Conservation (phyloP, 2,113 vertebrate species). For the Eidolon helvum region DNA sequence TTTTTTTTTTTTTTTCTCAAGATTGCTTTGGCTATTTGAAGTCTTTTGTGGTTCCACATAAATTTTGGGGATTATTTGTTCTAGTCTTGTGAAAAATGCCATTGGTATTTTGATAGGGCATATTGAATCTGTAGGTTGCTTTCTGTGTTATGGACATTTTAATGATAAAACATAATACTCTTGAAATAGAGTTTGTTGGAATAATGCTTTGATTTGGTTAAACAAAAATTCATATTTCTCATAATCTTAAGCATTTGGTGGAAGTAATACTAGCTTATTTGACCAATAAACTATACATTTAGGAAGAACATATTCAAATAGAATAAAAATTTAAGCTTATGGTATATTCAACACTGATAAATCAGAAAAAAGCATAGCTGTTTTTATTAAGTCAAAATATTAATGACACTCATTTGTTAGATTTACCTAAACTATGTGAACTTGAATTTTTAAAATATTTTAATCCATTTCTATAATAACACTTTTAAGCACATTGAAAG, state of each 20-base stretch:
- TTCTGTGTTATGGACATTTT: background rate
- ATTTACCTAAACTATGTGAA: constrained; percentile 10
- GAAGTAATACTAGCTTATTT: constrained; percentile 1
- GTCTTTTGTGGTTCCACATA: too few relatives aligned
- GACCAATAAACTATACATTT: background rate
- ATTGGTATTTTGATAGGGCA: background rate
- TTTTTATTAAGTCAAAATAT: constrained; percentile 35
- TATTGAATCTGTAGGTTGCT: background rate
- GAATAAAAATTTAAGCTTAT: background rate
- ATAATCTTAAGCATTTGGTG: background rate
- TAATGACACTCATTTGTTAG: background rate
- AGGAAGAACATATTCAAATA: background rate
- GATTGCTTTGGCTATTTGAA: too few relatives aligned
- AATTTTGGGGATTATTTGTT: background rate
- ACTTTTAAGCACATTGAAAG: background rate
- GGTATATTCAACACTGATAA: constrained; percentile 7
- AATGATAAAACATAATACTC: background rate
- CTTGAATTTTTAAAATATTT: background rate
- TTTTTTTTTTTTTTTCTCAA: background rate
- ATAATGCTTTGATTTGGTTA: background rate
- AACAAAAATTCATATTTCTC: background rate
- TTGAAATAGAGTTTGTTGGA: background rate
- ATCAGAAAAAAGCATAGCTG: background rate
- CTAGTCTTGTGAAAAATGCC: background rate
- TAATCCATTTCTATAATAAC: constrained; percentile 21